Percentiles rank a stretch among this genome's conserved stretches.
Conservation (phyloP, 2,113 vertebrate genomes). For the Pseudopipra pipra region DNA sequence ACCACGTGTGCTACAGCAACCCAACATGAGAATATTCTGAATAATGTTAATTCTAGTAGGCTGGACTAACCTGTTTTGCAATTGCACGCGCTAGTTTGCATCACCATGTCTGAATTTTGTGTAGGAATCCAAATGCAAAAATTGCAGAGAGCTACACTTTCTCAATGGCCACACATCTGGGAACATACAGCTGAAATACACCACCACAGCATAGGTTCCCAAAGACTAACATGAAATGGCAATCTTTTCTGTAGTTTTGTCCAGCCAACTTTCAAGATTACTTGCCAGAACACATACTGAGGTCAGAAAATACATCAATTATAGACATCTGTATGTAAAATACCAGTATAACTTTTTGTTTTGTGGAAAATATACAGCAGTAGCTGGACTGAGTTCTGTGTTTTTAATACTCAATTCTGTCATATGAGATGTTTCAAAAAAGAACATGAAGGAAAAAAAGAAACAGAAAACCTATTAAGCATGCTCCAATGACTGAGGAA, state of each 20-base stretch:
- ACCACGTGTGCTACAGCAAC: not conserved
- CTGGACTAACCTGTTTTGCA: not conserved
- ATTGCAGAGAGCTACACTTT: not conserved
- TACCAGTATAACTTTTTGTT: not conserved
- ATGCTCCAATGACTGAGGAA: not conserved
- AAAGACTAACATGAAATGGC: not conserved
- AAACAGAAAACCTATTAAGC: not conserved
- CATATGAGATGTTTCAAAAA: not conserved
- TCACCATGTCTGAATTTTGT: not conserved
- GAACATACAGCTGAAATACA: not conserved
- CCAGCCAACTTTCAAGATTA: not conserved
- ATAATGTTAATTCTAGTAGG: not conserved
- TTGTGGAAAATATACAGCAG: not conserved
- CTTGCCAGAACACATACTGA: not conserved
- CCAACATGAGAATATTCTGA: not conserved
- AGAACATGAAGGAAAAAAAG: not conserved
- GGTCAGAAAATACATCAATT: not conserved
- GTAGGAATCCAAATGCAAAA: not conserved
- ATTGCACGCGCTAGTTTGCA: not conserved
- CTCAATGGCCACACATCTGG: not conserved
- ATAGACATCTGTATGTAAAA: not conserved
- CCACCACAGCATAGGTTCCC: not conserved
- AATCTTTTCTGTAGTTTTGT: not conserved
- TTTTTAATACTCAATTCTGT: slow-evolving; percentile 16
- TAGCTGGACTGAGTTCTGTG: not conserved